These are phyloP conservation scores for Sebastolobus altivelis DNA, from an alignment of 2,797 vertebrate species.

Conservation along the genomic window DNA sequence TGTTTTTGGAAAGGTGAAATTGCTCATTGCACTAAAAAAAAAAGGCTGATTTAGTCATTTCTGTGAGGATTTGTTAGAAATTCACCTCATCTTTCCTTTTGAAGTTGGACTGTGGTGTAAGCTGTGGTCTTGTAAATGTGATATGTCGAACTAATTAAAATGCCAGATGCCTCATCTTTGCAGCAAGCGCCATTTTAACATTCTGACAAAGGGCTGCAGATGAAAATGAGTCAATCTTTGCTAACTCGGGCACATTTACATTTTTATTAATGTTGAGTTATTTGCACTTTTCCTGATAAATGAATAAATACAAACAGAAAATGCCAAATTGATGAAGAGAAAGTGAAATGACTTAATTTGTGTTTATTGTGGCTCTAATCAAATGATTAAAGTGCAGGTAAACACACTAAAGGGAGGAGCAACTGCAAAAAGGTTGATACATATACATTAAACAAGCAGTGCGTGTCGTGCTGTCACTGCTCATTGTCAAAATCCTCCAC, in stretches of 20 bases:
- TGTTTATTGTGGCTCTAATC: background rate
- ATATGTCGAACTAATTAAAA: conserved; percentile 23
- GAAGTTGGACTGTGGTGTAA: background rate
- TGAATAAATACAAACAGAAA: conserved; percentile 1
- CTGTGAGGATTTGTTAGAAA: background rate
- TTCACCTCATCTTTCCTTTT: background rate
- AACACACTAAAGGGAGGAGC: background rate
- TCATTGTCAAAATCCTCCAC: background rate
- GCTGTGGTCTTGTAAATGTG: background rate
- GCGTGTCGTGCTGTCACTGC: background rate
- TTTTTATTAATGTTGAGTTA: conserved; percentile 46
- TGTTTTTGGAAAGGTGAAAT: background rate
- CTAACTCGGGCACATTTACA: conserved; percentile 23
- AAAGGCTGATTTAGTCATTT: background rate
- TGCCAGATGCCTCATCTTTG: conserved; percentile 18
- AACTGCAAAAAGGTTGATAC: background rate
- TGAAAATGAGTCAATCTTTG: conserved; percentile 27
- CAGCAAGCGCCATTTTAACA: conserved; percentile 11
- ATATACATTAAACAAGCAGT: background rate
- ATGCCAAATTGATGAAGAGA: background rate
- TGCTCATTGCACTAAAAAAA: background rate
- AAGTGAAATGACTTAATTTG: background rate
- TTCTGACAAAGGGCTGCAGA: conserved; percentile 24
- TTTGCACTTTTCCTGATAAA: conserved; percentile 1
- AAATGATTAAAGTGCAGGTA: background rate